Percentiles rank a stretch among this genome's conserved stretches.
phyloP scores from a whole-genome alignment of 2,888 invertebrate species.

The Strigamia transsilvanica region DNA sequence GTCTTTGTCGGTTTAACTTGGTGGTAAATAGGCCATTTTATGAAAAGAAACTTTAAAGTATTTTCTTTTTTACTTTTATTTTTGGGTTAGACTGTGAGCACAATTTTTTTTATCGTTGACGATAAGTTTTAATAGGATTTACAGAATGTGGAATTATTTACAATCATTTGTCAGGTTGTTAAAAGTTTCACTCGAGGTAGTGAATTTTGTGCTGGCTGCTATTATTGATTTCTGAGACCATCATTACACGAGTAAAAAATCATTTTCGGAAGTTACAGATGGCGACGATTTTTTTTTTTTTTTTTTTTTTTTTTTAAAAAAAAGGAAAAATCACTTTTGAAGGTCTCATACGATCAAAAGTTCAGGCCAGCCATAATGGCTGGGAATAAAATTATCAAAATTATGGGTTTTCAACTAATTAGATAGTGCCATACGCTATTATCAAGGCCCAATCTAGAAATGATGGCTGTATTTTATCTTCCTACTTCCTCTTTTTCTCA shows the following conservation, averaged over 20 bases:
- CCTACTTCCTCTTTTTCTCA: background rate
- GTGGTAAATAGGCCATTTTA: background rate
- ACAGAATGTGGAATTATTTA: background rate
- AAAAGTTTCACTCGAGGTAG: slow-evolving; percentile 2
- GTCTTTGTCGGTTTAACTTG: background rate
- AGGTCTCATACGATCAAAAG: background rate
- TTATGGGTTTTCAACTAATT: background rate
- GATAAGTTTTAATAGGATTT: background rate
- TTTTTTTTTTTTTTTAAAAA: too few relatives aligned
- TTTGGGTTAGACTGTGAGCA: background rate
- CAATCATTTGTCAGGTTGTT: background rate
- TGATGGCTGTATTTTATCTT: slow-evolving; percentile 15
- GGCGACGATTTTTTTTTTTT: too few relatives aligned
- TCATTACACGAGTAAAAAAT: slow-evolving; percentile 10
- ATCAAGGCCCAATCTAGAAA: background rate
- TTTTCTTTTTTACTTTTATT: background rate
- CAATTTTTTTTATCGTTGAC: background rate
- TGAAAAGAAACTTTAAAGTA: background rate
- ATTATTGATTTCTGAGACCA: background rate
- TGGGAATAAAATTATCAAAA: slow-evolving; percentile 26
- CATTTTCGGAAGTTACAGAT: slow-evolving; percentile 19
- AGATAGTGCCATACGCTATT: slow-evolving; percentile 3
- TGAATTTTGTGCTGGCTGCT: background rate
- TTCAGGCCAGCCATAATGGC: background rate
- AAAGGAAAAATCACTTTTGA: background rate